A percentile compares a stretch with the other conserved stretches of the same genome.
Conservation (phyloP, 2,888 invertebrate genomes). For the Zelleria hepariella region DNA sequence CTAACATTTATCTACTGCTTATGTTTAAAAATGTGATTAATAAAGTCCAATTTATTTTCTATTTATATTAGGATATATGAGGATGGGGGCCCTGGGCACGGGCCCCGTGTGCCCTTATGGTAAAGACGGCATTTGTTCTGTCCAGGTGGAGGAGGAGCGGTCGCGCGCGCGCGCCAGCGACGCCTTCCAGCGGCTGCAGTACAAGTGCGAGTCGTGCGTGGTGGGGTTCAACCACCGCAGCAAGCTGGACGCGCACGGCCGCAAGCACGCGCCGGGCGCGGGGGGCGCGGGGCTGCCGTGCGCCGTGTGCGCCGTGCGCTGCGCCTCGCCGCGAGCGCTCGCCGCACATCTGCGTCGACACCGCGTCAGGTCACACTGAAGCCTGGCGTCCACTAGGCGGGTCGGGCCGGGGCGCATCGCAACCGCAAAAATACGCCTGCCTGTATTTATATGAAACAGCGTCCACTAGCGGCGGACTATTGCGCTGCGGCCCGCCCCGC, state of each 20-base stretch:
- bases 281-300: too few relatives aligned
- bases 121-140: too few relatives aligned
- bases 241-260: constrained; percentile 28
- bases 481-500: too few relatives aligned
- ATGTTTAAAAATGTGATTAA: too few relatives aligned
- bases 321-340: constrained; percentile 31
- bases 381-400: too few relatives aligned
- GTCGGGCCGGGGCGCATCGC: too few relatives aligned
- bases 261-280: constrained; percentile 19
- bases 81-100: too few relatives aligned
- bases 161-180: constrained; percentile 23
- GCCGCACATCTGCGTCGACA: constrained; percentile 40
- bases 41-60: not conserved
- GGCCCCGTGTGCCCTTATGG: too few relatives aligned
- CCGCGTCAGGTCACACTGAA: constrained; percentile 40
- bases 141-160: constrained; percentile 43
- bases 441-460: too few relatives aligned
- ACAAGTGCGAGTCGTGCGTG: constrained; percentile 38
- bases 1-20: not conserved
- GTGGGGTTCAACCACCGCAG: constrained; percentile 50
- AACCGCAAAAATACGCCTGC: too few relatives aligned
- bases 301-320: constrained; percentile 33
- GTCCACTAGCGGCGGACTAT: too few relatives aligned
- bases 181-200: constrained; percentile 33
- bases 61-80: too few relatives aligned